Percentiles rank a stretch among this genome's conserved stretches.
phyloP scores from a whole-genome alignment of 2,888 invertebrate genomes.

The Callosobruchus maculatus region DNA sequence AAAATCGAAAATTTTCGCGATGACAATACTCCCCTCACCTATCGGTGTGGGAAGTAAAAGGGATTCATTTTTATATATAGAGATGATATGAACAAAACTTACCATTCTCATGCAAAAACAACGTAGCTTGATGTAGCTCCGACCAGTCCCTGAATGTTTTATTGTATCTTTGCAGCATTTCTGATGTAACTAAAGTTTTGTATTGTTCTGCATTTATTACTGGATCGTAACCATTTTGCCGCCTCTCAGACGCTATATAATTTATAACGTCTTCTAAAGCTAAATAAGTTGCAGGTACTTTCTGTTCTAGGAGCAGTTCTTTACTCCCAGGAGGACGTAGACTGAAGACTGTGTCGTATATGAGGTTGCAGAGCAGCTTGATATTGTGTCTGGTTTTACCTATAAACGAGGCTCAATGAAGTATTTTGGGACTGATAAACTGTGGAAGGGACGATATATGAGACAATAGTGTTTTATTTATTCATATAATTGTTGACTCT shows the following conservation, averaged over 20 bases:
- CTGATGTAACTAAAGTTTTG: conserved; percentile 56
- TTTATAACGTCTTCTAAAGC: conserved; percentile 90
- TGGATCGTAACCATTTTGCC: conserved; percentile 68
- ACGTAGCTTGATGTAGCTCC: conserved; percentile 91
- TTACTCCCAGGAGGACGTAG: conserved; percentile 87
- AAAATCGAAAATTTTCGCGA: too few relatives aligned
- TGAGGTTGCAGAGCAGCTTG: conserved; percentile 80
- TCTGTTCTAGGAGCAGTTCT: conserved; percentile 85
- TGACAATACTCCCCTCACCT: too few relatives aligned
- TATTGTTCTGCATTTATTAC: conserved; percentile 82
- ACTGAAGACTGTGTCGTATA: conserved; percentile 91
- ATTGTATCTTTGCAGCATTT: conserved; percentile 66
- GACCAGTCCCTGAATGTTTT: conserved; percentile 81
- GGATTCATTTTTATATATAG: too few relatives aligned
- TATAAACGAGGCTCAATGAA: neutral
- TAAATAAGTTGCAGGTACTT: conserved; percentile 93
- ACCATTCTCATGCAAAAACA: conserved; percentile 97
- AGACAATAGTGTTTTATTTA: too few relatives aligned
- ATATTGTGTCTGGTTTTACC: conserved; percentile 82
- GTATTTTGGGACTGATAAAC: too few relatives aligned
- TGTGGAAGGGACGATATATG: too few relatives aligned
- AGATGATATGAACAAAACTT: too few relatives aligned
- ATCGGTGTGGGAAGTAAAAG: too few relatives aligned
- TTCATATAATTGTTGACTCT: too few relatives aligned
- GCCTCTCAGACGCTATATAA: conserved; percentile 73